Base-by-base conservation (phyloP, 2,113 vertebrate species). In the Brachyhypopomus occidentalis region DNA sequence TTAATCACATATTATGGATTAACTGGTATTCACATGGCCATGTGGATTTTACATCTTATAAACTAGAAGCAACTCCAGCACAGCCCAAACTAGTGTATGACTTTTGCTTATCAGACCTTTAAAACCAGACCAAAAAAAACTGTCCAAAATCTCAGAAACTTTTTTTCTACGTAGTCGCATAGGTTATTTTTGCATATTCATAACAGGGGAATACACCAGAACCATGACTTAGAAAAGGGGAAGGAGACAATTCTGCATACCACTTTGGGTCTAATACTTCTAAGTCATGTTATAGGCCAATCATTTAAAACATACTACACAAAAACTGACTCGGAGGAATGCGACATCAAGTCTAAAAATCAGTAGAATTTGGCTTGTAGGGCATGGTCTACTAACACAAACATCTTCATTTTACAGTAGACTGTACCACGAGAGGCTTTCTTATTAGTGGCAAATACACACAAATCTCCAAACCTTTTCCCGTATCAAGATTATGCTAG, bases 401-500 rank as follows among this genome's bases (percentile, higher is more conserved):
- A 60, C 38, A 64, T 45, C 41, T 38, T 74, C 75, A 69, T 70
- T 72, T 75, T 45, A 75, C 74, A 73, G 75, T 66, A 86, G 75
- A 80, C 27, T 84, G 74, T 85, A 82, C 82, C 82, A 36, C 59
- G 52, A 56, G 66, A 63, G 77, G 56, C 56, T 60, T 76, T 22
- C 75, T 72, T 48, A 25, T 81, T 80, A 86, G 81, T 73, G 63
- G 77, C 78, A 77, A 78, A 84, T 77, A 75, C 52, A 80, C 72
- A 82, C 14, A 62, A 64, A 22, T 60, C 71, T 77, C 71, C 75
- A 75, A 59, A 60, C 64, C 81, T 19, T 59, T 79, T 64, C 30
- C 72, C 27, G n/a, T 27, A 22, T 73, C 66, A 79, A 66, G 22
- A 78, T 72, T 45, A 30, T 17, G 38, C 48, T 74, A 74, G 55